These are phyloP conservation scores for Amblyopsis hoosieri DNA, from an alignment of 2,797 vertebrate genomes.

Conservation along the genomic window DNA sequence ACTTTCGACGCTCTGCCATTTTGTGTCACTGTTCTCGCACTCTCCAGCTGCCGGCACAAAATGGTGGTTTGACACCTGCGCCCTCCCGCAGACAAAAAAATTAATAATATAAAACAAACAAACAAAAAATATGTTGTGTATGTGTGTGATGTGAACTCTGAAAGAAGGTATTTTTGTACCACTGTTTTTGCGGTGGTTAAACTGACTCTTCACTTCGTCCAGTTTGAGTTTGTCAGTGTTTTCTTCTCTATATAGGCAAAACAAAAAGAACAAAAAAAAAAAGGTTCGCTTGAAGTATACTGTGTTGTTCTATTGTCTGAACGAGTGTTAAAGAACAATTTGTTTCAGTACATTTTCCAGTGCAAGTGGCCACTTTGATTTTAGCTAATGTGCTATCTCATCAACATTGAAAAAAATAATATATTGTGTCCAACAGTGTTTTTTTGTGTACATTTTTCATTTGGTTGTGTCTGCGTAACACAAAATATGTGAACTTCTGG, in stretches of 20 bases:
- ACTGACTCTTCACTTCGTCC: constrained; percentile 66
- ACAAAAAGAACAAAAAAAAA: constrained; percentile 35
- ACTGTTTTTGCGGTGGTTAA: constrained; percentile 63
- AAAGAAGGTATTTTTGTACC: constrained; percentile 57
- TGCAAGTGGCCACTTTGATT: constrained; percentile 57
- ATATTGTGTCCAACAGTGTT: constrained; percentile 67
- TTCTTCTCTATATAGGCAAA: constrained; percentile 59
- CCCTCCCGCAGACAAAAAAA: constrained; percentile 23
- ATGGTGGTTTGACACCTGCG: constrained; percentile 42
- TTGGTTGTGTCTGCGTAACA: constrained; percentile 67
- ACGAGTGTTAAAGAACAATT: constrained; percentile 38
- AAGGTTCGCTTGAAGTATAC: constrained; percentile 40
- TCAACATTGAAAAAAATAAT: constrained; percentile 43
- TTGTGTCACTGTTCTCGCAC: constrained; percentile 45
- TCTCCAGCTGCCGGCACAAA: constrained; percentile 37
- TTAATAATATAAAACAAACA: constrained; percentile 25
- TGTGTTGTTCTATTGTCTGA: constrained; percentile 23
- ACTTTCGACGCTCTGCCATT: constrained; percentile 33
- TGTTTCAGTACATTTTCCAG: constrained; percentile 44
- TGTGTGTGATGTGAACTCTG: constrained; percentile 52
- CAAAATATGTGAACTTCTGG: constrained; percentile 42
- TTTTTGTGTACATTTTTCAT: constrained; percentile 66
- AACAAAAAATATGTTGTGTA: constrained; percentile 41
- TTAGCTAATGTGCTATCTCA: constrained; percentile 63
- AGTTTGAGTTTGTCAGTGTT: constrained; percentile 54